Base-by-base conservation (phyloP, 2,888 invertebrate genomes). In the Trissolcus japonicus region DNA sequence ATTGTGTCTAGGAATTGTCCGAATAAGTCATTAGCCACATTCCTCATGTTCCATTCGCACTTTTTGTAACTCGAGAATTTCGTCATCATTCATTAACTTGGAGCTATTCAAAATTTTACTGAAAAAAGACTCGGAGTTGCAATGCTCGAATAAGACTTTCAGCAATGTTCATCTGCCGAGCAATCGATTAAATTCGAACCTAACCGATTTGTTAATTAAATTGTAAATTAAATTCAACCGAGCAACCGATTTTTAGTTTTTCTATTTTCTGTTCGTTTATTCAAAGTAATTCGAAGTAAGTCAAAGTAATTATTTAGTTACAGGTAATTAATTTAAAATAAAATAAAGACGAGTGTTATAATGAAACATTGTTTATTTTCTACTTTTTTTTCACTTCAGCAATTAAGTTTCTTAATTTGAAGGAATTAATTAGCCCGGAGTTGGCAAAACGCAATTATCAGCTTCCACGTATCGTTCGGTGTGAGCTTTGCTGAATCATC, bases 11-110 rank as follows among this genome's bases (percentile, higher is more conserved):
- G 35, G 55, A 74, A 67, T 56, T 62, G 55, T 53, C 48, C 73
- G 19, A 66, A 66, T 73, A 73, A 66, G 73, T 73, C 61, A 73
- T 72, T 72, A 72, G 46, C 46, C 54, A 59, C 71, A 59, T 67
- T 59, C 59, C 9, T 46, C 11, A 19, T 9, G 51, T 7, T 54
- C 53, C 63, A 14, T 29, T 54, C 16, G 48, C 25, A 54, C 46
- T 51, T 57, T 57, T 66, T 66, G n/a, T 41, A 6, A 19, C 6
- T 4, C 4, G 2, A 43, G 48, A 40, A 57, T 66, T 66, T 56
- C 56, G 50, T 66, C 56, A 19, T 50, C 54, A 50, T 65, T 65
- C 65, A 65, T 56, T 62, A 46, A 46, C 14, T 16, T 25, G 40
- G 17, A 35, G n/a, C 17, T 35, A 53, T 40, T 40, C 51, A n/a